Evolutionary conservation across 2,888 invertebrate genomes (phyloP), one percentile per base, ranked within the genome.

Genomic region (Mesorhabditis belari): DNA sequence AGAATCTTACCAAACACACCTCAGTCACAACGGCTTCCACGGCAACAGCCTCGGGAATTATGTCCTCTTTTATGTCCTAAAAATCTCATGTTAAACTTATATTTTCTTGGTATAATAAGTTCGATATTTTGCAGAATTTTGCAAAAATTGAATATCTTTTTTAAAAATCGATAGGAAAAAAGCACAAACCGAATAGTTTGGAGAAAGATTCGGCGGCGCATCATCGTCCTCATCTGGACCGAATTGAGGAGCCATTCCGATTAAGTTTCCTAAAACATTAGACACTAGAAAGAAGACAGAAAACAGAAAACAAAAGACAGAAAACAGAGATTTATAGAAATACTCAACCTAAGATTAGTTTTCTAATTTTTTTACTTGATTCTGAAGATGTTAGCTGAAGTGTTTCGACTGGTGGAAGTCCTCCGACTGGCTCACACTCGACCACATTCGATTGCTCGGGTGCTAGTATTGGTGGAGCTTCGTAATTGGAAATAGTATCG

Each of bases 181-280:
- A 35, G 44, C 44, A 35, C 44, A 56, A 3, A 44, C 56, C 4
- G 26, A 28, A 17, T 58, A 50, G 12, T 49, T 61, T 2, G 69
- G 69, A 17, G 69, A 69, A 9, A 69, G 57, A 53, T 60, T 56
- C 28, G 69, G 69, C 23, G 69, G 69, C 5, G 64, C 69, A 9
- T 35, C 44, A n/a, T 35, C 44, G 44, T 35, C 44, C 12, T 35
- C 44, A n/a, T 35, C 44, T 17, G n/a, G n/a, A 17, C 12, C 44
- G n/a, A n/a, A n/a, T n/a, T n/a, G n/a, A n/a, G n/a, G n/a, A n/a
- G n/a, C n/a, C n/a, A n/a, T n/a, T n/a, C n/a, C n/a, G n/a, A n/a
- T n/a, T n/a, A n/a, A n/a, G n/a, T n/a, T n/a, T n/a, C n/a, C n/a
- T n/a, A n/a, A n/a, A n/a, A n/a, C n/a, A n/a, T n/a, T n/a, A n/a